Base-by-base conservation (phyloP, 2,888 invertebrate species). In the Catocala sponsa region DNA sequence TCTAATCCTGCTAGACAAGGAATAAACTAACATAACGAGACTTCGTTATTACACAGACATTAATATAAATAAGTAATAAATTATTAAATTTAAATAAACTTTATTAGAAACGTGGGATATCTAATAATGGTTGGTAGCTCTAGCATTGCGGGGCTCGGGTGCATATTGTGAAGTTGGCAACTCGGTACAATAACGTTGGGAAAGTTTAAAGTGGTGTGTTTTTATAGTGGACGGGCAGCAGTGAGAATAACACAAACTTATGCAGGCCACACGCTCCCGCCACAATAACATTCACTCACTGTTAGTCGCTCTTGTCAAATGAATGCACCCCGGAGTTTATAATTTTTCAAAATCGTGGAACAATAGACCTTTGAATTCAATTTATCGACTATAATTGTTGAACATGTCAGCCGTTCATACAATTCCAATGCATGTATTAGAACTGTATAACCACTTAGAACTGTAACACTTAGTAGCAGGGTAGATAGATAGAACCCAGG, bases 131-230 rank as follows among this genome's bases (percentile, higher is more conserved):
- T 65, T 51, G 71, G 59, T 65, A 63, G 68, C 63, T 63, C 64
- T 57, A 59, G 55, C 66, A 63, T 71, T 74, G 65, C 60, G 57
- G 52, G 51, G 59, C 64, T 60, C 58, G 61, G 59, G 25, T 69
- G 71, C 70, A 65, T 70, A 74, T 76, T 74, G 61, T 65, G 55
- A 79, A 80, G 70, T 78, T 76, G 43, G 59, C 65, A 77, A 78
- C 67, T 65, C 49, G 35, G 63, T 54, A 68, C 70, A 78, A 80
- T 76, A 70, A 75, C 70, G 53, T 47, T 54, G 65, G 49, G 43
- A 70, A 82, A 83, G 77, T 83, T 83, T 76, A 70, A 74, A 82
- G 82, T 79, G 74, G 65, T 55, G 60, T 79, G 72, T 78, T 81
- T 82, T 82, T 81, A 71, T 75, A 74, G 68, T 60, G 60, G 64